A percentile compares a stretch with the other conserved stretches of the same genome.
Evolutionary conservation across 2,113 vertebrate species (phyloP).

Genomic region (Erpornis zantholeuca): DNA sequence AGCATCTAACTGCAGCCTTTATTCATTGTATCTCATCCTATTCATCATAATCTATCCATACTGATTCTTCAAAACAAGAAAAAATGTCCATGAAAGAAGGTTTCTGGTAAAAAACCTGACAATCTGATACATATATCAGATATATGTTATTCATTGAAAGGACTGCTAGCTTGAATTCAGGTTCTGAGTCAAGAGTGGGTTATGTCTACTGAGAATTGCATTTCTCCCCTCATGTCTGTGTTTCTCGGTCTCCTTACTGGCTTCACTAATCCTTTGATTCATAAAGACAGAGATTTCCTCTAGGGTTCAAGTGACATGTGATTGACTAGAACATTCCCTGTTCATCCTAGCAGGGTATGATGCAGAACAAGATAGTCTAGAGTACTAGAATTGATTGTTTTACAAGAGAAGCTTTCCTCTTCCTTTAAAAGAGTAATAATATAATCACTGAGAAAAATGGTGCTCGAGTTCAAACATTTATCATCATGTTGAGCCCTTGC

Average conservation of each 20-base stretch:
- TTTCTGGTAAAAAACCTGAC: background rate
- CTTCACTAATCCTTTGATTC: slow-evolving; percentile 16
- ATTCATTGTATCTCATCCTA: background rate
- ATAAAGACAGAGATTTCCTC: background rate
- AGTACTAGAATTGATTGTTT: background rate
- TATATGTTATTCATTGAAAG: background rate
- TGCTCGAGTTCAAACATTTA: background rate
- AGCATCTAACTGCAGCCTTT: background rate
- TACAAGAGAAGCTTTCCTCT: background rate
- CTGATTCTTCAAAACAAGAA: background rate
- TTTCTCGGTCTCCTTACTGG: background rate
- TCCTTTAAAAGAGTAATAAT: background rate
- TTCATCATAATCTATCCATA: background rate
- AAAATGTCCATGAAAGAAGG: background rate
- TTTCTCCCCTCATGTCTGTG: background rate
- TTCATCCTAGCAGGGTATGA: background rate
- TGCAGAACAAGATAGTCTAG: background rate
- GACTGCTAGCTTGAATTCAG: background rate
- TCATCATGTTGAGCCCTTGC: background rate
- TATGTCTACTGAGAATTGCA: background rate
- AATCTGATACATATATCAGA: background rate
- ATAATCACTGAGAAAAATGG: background rate
- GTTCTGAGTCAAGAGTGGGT: background rate
- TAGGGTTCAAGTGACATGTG: background rate
- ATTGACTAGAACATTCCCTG: background rate